Conservation (phyloP, 2,888 invertebrate genomes). For the Hyles lineata region DNA sequence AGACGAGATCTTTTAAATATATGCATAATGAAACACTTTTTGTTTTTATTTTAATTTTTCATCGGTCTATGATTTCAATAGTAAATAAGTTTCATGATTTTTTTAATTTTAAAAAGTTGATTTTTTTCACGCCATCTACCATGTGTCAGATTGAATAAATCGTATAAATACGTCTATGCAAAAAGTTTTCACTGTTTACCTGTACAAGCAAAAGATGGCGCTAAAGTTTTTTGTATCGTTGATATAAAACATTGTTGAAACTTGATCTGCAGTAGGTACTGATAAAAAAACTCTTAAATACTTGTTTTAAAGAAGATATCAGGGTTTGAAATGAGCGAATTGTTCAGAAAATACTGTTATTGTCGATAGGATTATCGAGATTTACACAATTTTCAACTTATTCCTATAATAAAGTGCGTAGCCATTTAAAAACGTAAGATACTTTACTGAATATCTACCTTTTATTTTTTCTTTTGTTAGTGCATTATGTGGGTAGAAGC, state of each 20-base stretch:
- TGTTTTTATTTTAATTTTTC: slow-evolving; percentile 47
- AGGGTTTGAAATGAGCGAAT: background rate
- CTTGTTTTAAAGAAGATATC: background rate
- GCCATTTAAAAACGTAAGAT: background rate
- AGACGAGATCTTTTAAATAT: slow-evolving; percentile 78
- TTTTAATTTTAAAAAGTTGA: too few species aligned
- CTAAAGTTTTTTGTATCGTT: background rate
- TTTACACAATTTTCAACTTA: background rate
- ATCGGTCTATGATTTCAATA: too few species aligned
- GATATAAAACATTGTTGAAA: background rate
- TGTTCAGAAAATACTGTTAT: too few species aligned
- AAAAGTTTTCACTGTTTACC: too few species aligned
- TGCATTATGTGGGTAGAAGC: background rate
- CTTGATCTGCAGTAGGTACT: too few species aligned
- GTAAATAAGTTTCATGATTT: too few species aligned
- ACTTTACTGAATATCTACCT: background rate
- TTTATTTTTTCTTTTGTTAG: background rate
- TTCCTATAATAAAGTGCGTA: background rate
- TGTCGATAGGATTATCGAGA: background rate
- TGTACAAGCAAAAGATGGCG: background rate
- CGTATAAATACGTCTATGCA: too few species aligned
- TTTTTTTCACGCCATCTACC: background rate
- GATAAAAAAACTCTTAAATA: too few species aligned
- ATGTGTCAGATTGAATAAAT: too few species aligned
- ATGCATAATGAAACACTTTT: slow-evolving; percentile 59